A percentile compares a stretch with the other conserved stretches of the same genome.
phyloP scores from a whole-genome alignment of 1,140 invertebrate genomes.

The Drosophila virilis region DNA sequence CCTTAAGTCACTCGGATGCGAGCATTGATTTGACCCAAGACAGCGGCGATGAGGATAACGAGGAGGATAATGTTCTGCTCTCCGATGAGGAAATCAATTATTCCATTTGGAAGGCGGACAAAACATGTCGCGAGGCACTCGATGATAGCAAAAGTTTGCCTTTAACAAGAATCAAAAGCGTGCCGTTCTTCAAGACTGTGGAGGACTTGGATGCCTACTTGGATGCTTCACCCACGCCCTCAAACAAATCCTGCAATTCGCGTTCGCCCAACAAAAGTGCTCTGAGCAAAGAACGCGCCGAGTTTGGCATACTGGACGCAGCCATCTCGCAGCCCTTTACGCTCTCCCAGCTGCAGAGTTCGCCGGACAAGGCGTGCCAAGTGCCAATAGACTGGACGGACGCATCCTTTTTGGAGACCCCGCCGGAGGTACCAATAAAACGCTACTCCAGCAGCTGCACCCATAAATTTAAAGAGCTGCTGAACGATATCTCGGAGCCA shows the following conservation, averaged over 20 bases:
- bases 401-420: slow-evolving; percentile 67
- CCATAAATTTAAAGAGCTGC: slow-evolving; percentile 63
- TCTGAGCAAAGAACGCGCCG: slow-evolving; percentile 67
- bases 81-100: slow-evolving; percentile 83
- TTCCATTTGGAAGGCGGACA: slow-evolving; percentile 79
- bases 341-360: slow-evolving; percentile 43
- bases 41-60: slow-evolving; percentile 26
- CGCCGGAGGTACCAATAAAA: slow-evolving; percentile 35
- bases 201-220: slow-evolving; percentile 62
- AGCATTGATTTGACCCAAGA: slow-evolving; percentile 66
- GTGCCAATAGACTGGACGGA: slow-evolving; percentile 64
- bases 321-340: slow-evolving; percentile 56
- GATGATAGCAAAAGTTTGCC: slow-evolving; percentile 2
- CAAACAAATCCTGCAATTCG: slow-evolving; percentile 31
- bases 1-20: slow-evolving; percentile 29
- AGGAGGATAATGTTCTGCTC: slow-evolving; percentile 52
- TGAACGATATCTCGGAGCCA: slow-evolving; percentile 8
- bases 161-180: slow-evolving; percentile 12
- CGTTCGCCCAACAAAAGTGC: slow-evolving; percentile 55
- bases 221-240: slow-evolving; percentile 29
- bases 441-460: slow-evolving; percentile 41
- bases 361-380: neutral
- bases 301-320: slow-evolving; percentile 77
- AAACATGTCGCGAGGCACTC: slow-evolving; percentile 16
- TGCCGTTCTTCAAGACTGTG: slow-evolving; percentile 51